These are phyloP conservation scores for Psittacus erithacus DNA, from an alignment of 2,113 vertebrate species.

Conservation along the genomic window DNA sequence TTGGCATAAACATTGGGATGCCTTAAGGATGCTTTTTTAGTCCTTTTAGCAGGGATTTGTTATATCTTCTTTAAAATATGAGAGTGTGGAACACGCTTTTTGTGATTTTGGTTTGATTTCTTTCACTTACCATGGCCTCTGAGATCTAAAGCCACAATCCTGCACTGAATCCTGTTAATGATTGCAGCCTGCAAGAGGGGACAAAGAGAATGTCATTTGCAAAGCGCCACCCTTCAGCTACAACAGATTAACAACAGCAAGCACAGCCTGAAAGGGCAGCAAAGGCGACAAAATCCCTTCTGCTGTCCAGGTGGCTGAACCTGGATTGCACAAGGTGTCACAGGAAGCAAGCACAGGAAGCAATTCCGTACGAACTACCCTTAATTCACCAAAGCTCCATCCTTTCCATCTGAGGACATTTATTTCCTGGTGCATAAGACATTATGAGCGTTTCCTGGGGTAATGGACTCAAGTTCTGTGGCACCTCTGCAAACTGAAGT, in stretches of 20 bases:
- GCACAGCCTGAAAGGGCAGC: background rate
- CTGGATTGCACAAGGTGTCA: accelerated
- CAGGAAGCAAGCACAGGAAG: background rate
- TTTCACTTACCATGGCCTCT: slow-evolving; percentile 87
- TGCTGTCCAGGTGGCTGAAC: background rate
- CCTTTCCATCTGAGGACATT: background rate
- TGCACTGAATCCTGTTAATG: slow-evolving; percentile 89
- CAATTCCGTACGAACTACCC: accelerated
- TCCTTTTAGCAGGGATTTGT: background rate
- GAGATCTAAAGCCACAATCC: slow-evolving; percentile 94
- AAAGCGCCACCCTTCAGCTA: background rate
- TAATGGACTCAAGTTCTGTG: background rate
- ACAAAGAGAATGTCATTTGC: background rate
- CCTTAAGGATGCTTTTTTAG: background rate
- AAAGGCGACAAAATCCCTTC: background rate
- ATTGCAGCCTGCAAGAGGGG: slow-evolving; percentile 84
- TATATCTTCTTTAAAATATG: background rate
- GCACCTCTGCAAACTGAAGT: background rate
- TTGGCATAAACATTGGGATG: background rate
- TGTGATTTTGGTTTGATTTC: background rate
- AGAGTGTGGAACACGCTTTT: accelerated
- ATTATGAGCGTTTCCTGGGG: accelerated
- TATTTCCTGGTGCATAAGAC: too few species aligned
- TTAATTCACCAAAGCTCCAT: background rate
- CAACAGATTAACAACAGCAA: background rate